Evolutionary conservation across 2,797 vertebrate genomes (phyloP), one percentile per base, ranked within the genome.

Genomic region (Platalea minor): DNA sequence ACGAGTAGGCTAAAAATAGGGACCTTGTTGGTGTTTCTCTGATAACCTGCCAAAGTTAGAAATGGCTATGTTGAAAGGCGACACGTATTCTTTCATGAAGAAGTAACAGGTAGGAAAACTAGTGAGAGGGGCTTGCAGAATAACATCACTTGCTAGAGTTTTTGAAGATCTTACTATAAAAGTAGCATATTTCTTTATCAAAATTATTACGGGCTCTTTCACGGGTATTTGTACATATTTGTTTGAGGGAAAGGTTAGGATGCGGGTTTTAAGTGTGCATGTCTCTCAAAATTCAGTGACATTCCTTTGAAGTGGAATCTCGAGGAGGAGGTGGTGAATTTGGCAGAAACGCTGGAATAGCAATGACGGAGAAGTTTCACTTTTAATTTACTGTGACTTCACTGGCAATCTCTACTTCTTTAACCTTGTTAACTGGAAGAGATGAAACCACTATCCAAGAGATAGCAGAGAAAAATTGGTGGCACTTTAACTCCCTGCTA

Each of bases 401-500:
- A n/a, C 67, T 59, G 65, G 11, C 46, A 93, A 46, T 23, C 80
- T 94, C 35, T 93, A 45, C 67, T 85, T 77, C 67, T 94, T 96
- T 93, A 96, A 82, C 83, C 39, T 78, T 90, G 74, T 80, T 96
- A 94, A 79, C 45, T 85, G 46, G 20, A 88, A 90, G 63, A 91
- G 85, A 76, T 4, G 5, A 86, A 95, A 69, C 39, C 19, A 23
- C 70, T 73, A 15, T 82, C 78, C 73, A 45, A 70, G 94, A 88
- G 76, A 72, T 4, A 77, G 59, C 37, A 76, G 82, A 73, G 63
- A 72, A 48, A 69, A 91, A 81, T 5, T 76, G 78, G 70, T 89
- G 83, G 64, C 77, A 67, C 59, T 92, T 91, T 53, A 84, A 91
- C 88, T 95, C 88, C 69, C 82, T 0, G 24, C 76, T 94, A 95